phyloP scores from a whole-genome alignment of 2,113 vertebrate species.

The Hemicordylus capensis region DNA sequence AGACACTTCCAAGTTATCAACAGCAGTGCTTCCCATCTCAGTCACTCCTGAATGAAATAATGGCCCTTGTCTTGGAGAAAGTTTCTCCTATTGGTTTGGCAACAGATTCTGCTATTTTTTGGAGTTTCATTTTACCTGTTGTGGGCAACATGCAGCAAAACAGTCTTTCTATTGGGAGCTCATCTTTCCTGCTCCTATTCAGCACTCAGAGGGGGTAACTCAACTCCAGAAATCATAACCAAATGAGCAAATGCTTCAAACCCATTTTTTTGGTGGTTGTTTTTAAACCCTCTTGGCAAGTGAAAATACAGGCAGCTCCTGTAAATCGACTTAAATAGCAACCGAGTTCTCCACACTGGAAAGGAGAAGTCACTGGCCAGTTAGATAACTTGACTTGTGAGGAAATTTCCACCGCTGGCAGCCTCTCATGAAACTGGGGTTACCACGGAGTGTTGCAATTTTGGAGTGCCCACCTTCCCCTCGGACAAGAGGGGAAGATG shows the following conservation, averaged over 20 bases:
- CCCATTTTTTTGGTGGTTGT: too few relatives aligned
- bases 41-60: neutral
- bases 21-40: neutral
- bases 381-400: too few relatives aligned
- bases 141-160: neutral
- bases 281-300: neutral
- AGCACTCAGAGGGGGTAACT: neutral
- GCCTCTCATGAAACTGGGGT: too few relatives aligned
- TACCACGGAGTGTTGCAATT: too few relatives aligned
- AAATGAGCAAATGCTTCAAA: neutral
- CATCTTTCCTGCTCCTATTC: neutral
- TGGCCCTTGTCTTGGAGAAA: neutral
- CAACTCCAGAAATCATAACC: neutral
- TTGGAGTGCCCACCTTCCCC: too few relatives aligned
- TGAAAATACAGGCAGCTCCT: neutral
- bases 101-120: neutral
- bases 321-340: neutral
- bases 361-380: neutral
- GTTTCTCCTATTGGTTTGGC: slow-evolving; percentile 4
- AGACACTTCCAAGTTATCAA: neutral
- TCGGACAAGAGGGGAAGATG: too few relatives aligned
- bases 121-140: neutral
- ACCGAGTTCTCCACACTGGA: too few relatives aligned
- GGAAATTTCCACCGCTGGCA: too few relatives aligned
- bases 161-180: slow-evolving; percentile 12